Base-by-base conservation (phyloP, 2,113 vertebrate species). In the Scomber colias region DNA sequence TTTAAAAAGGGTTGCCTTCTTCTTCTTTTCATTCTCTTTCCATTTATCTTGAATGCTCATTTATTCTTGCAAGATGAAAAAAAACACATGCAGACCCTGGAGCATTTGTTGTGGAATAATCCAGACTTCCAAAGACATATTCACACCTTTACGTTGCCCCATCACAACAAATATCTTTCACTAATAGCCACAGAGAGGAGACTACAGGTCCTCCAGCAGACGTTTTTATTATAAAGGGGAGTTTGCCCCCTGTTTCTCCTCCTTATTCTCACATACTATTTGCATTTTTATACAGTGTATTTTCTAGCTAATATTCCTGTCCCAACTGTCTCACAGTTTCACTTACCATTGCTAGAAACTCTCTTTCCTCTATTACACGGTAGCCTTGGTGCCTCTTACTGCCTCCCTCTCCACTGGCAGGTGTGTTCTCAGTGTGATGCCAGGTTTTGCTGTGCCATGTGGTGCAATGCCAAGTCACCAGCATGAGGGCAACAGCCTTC, bases 371-470 rank as follows among this genome's bases (percentile, higher is more conserved):
- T 64, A 11, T 51, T 44, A 3, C 62, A 49, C 31, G 56, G 21
- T 12, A 19, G 49, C 67, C 60, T 66, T 69, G 24, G 59, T 80
- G 17, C 30, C 56, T 77, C 27, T 56, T 14, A 35, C 46, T 8
- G 17, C 45, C 68, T 82, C 12, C 0, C 71, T 75, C 74, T 81
- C 55, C 31, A n/a, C 21, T 65, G 62, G 77, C 92, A 92, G 90
- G 86, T 93, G 91, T 89, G 74, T 81, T 89, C 87, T 85, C 90
- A 77, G 88, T 76, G 88, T 89, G 91, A 67, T 70, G 82, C 70
- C 85, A 80, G 74, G 77, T 82, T 86, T 81, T 56, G 54, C 72
- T 40, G 46, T 81, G 72, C 55, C 87, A 85, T 31, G 81, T 89
- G 87, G 86, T 49, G 80, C 76, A 15, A 73, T 88, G 87, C 86